These are phyloP conservation scores for Idris sp. DNA, from an alignment of 1,140 invertebrate genomes.

Conservation along the genomic window DNA sequence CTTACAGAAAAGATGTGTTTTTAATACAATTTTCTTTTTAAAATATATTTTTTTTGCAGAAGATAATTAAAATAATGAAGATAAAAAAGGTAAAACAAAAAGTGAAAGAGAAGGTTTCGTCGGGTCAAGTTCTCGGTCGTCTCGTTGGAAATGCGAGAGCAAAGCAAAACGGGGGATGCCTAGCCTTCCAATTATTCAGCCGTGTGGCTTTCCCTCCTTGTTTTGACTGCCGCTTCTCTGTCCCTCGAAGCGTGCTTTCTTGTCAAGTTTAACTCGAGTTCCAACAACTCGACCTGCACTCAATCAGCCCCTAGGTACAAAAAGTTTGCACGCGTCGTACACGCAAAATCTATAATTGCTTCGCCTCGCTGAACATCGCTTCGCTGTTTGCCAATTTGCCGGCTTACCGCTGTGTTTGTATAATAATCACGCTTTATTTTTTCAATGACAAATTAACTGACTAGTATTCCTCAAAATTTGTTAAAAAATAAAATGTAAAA, in stretches of 20 bases:
- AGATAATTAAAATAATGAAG: conserved; percentile 19
- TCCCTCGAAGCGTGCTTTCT: conserved; percentile 55
- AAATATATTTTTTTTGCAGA: too few relatives aligned
- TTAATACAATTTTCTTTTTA: too few relatives aligned
- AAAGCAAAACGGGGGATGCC: conserved; percentile 55
- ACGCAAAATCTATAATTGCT: conserved; percentile 63
- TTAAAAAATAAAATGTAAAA: too few relatives aligned
- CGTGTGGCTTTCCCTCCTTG: conserved; percentile 35
- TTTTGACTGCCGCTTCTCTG: conserved; percentile 23
- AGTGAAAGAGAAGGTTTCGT: conserved; percentile 33
- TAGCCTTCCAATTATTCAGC: conserved; percentile 61
- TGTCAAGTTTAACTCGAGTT: conserved; percentile 41
- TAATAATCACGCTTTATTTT: conserved; percentile 31
- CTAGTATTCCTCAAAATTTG: too few relatives aligned
- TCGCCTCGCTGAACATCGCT: conserved; percentile 56
- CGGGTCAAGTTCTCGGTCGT: conserved; percentile 63
- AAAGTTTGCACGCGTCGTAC: conserved; percentile 61
- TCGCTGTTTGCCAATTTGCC: conserved; percentile 61
- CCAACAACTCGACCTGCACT: conserved; percentile 57
- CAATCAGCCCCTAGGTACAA: conserved; percentile 56
- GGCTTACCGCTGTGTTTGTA: conserved; percentile 52
- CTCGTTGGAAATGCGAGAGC: conserved; percentile 60
- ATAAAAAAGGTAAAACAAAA: conserved; percentile 31
- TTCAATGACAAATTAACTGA: conserved; percentile 33
- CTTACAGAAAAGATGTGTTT: too few relatives aligned